Conservation (phyloP, 2,797 vertebrate genomes). For the Amblyopsis hoosieri region DNA sequence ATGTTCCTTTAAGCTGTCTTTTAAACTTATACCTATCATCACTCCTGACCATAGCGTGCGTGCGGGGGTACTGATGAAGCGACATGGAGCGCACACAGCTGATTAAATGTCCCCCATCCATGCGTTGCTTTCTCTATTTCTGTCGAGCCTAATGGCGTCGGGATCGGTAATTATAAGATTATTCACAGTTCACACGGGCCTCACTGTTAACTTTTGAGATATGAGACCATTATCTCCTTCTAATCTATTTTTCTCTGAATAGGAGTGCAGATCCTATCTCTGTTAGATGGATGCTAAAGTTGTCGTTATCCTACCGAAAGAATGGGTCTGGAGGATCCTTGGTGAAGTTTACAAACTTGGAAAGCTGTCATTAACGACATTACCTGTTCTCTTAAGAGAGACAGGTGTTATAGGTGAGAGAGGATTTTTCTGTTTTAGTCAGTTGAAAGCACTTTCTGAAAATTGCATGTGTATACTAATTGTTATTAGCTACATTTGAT, state of each 20-base stretch:
- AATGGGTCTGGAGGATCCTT: neutral
- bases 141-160: conserved; percentile 82
- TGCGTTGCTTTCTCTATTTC: conserved; percentile 83
- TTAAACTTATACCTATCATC: conserved; percentile 80
- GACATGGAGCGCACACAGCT: conserved; percentile 69
- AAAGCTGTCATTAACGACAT: too few species aligned
- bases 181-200: conserved; percentile 79
- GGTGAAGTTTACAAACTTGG: neutral
- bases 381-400: too few species aligned
- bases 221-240: conserved; percentile 83
- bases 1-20: conserved; percentile 84
- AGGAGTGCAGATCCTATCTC: conserved; percentile 75
- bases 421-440: too few species aligned
- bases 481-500: too few species aligned
- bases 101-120: conserved; percentile 83
- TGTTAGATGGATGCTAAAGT: conserved; percentile 58
- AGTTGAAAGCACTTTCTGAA: neutral
- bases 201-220: conserved; percentile 83
- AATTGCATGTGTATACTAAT: too few species aligned
- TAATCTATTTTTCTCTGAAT: conserved; percentile 82
- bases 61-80: conserved; percentile 73
- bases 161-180: conserved; percentile 83
- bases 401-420: too few species aligned
- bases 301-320: neutral
- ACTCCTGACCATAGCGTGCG: conserved; percentile 60